These are phyloP conservation scores for Dryobotodes eremita DNA, from an alignment of 2,888 invertebrate species.

Conservation along the genomic window DNA sequence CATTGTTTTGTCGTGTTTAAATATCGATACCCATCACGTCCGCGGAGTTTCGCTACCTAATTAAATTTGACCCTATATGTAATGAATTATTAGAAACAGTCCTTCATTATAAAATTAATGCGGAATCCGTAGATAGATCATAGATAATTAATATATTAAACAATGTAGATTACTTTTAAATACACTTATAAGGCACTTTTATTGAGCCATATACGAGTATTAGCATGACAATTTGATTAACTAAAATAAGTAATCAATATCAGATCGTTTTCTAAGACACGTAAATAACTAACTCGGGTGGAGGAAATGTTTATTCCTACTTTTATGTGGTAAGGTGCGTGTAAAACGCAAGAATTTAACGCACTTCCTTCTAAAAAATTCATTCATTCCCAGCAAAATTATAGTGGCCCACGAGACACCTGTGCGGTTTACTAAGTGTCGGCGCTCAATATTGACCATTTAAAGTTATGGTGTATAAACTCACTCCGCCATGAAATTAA, in stretches of 20 bases:
- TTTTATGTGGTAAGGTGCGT: constrained; percentile 58
- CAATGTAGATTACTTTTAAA: constrained; percentile 44
- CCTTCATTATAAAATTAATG: constrained; percentile 36
- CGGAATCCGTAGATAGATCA: constrained; percentile 42
- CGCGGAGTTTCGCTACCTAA: no score
- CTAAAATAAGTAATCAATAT: constrained; percentile 31
- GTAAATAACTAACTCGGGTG: constrained; percentile 48
- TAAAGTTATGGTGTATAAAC: constrained; percentile 60
- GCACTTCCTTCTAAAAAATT: constrained; percentile 75
- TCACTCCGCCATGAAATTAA: constrained; percentile 54
- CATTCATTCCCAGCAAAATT: constrained; percentile 72
- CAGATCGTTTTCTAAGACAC: constrained; percentile 11
- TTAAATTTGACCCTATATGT: no score
- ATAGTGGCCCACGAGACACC: constrained; percentile 74
- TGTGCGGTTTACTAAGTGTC: constrained; percentile 73
- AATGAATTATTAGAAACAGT: constrained; percentile 35
- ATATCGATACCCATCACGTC: no score
- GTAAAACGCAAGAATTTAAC: constrained; percentile 70
- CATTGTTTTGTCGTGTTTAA: no score
- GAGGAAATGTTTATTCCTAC: constrained; percentile 52
- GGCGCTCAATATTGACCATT: constrained; percentile 60
- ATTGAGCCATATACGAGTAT: constrained; percentile 23
- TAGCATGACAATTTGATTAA: constrained; percentile 33
- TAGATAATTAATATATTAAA: constrained; percentile 17
- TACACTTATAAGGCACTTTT: constrained; percentile 35